Evolutionary conservation across 2,888 invertebrate species (phyloP).

Genomic region (Argynnis bischoffii): DNA sequence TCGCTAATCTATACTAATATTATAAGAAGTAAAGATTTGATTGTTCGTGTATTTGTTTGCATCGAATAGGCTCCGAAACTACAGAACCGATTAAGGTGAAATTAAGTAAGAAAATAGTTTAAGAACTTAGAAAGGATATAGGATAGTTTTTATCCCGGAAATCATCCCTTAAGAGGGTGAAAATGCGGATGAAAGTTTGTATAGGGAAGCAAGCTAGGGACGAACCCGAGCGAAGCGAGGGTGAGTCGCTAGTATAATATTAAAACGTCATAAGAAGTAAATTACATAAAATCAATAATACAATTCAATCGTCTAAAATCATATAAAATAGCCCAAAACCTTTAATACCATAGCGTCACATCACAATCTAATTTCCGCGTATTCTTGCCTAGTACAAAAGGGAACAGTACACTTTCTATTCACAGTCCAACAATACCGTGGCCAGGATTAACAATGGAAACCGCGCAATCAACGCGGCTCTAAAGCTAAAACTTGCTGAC

Average conservation of each 20-base stretch:
- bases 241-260: no score
- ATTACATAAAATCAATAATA: background rate
- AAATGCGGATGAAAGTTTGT: no score
- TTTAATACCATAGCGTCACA: background rate
- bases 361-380: slow-evolving; percentile 22
- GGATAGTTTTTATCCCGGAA: no score
- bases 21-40: background rate
- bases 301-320: background rate
- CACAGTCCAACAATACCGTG: slow-evolving; percentile 30
- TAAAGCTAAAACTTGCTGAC: slow-evolving; percentile 32
- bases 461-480: slow-evolving; percentile 39
- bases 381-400: slow-evolving; percentile 22
- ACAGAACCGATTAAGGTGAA: no score
- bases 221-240: no score
- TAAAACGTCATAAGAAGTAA: background rate
- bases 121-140: no score
- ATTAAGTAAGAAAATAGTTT: no score
- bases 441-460: slow-evolving; percentile 37
- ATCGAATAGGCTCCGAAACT: no score
- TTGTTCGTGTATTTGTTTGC: no score
- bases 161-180: no score
- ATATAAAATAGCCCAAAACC: slow-evolving; percentile 1
- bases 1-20: no score
- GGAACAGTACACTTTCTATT: slow-evolving; percentile 24
- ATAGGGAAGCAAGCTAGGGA: no score